phyloP scores from a whole-genome alignment of 2,888 invertebrate genomes.

The Aporophyla lueneburgensis region DNA sequence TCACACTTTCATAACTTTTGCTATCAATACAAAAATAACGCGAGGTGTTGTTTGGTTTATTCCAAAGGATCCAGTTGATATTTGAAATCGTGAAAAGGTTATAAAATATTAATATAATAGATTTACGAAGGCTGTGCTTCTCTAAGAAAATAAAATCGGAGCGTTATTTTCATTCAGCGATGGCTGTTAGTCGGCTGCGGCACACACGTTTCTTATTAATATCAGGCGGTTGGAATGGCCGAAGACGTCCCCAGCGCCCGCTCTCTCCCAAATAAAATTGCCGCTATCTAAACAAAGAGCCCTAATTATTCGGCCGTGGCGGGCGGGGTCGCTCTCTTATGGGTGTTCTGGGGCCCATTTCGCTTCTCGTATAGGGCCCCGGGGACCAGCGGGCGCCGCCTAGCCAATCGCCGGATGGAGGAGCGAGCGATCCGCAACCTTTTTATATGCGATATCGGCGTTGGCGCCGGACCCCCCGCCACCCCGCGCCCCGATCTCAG shows the following conservation, averaged over 20 bases:
- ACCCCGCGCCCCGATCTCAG: conserved; percentile 78
- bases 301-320: conserved; percentile 92
- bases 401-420: conserved; percentile 92
- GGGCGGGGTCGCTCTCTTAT: conserved; percentile 93
- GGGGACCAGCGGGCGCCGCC: conserved; percentile 91
- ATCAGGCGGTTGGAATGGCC: conserved; percentile 88
- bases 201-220: conserved; percentile 90
- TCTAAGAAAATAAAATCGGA: conserved; percentile 74
- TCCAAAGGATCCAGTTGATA: conserved; percentile 12
- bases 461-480: conserved; percentile 83
- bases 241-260: conserved; percentile 90
- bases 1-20: conserved; percentile 83
- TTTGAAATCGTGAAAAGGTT: conserved; percentile 19
- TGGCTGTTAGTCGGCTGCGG: conserved; percentile 76
- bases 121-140: conserved; percentile 51
- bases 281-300: conserved; percentile 92
- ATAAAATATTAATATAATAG: conserved; percentile 49
- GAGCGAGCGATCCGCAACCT: conserved; percentile 90
- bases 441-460: conserved; percentile 90
- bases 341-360: conserved; percentile 93
- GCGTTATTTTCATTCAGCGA: conserved; percentile 72
- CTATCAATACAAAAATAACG: conserved; percentile 74
- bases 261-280: conserved; percentile 91
- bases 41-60: conserved; percentile 41
- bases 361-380: conserved; percentile 92